Evolutionary conservation across 2,888 invertebrate species (phyloP), one percentile per base, ranked within the genome.

Genomic region (Unio pictorum): DNA sequence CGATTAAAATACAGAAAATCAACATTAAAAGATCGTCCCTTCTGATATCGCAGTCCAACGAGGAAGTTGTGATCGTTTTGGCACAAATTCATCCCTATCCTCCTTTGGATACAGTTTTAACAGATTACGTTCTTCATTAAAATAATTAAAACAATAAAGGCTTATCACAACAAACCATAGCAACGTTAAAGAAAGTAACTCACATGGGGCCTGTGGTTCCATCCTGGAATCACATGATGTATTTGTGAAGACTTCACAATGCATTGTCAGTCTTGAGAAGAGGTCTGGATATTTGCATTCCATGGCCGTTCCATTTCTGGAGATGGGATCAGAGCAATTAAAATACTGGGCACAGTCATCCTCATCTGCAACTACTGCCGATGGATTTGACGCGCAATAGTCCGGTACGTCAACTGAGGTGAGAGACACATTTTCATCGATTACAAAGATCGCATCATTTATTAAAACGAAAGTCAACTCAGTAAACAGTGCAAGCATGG

Each of bases 231-330:
- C 76, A 66, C 84, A 84, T 6, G 60, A 67, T 8, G 83, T 82
- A 56, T 72, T 72, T 4, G 73, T 75, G 61, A 78, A 79, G 8
- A 71, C 63, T 34, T 78, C 75, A 71, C 84, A 84, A 11, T 66
- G 30, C 28, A 71, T 69, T 1, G 77, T 68, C 18, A 59, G 55
- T 11, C 74, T 68, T 11, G 82, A 80, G 66, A 81, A 82, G 55
- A 84, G 71, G 58, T 81, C 75, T 20, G 83, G 82, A 64, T 83
- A 83, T 45, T 67, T 75, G 67, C 84, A 85, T 67, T 85, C 84
- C 23, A 54, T 56, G 4, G 73, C 66, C 28, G 70, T 63, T 17
- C 62, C 64, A 45, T 67, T 55, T 15, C 66, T 30, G 3, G 67
- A 15, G 18, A 56, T 65, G 4, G 71, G 55, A 3, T 61, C 55